Conservation (phyloP, 2,888 invertebrate species). For the Apotomis turbidana region DNA sequence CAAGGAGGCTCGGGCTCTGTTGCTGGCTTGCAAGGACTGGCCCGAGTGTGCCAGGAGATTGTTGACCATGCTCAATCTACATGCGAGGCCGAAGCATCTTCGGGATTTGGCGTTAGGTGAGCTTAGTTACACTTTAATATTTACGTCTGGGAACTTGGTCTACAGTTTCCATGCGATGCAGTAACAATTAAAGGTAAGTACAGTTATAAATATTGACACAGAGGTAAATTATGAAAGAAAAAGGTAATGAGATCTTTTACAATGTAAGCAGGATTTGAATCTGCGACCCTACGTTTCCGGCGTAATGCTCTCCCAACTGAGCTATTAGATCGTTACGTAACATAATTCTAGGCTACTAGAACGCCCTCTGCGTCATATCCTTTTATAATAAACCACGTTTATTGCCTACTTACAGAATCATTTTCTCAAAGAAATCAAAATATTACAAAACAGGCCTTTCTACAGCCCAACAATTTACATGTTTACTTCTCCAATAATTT, state of each 20-base stretch:
- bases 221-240: too few relatives aligned
- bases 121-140: neutral
- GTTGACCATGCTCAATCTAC: conserved; percentile 94
- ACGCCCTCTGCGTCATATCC: too few relatives aligned
- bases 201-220: too few relatives aligned
- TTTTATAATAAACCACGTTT: conserved; percentile 76
- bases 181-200: too few relatives aligned
- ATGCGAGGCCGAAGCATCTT: conserved; percentile 91
- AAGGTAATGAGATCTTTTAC: too few relatives aligned
- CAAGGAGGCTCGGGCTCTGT: conserved; percentile 86
- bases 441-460: conserved; percentile 60
- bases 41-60: conserved; percentile 94
- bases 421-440: conserved; percentile 56
- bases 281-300: too few relatives aligned
- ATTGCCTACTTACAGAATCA: conserved; percentile 76
- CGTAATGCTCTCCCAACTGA: too few relatives aligned
- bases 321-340: too few relatives aligned
- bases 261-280: too few relatives aligned
- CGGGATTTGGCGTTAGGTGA: conserved; percentile 90
- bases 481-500: conserved; percentile 47
- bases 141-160: neutral
- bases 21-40: conserved; percentile 92
- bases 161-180: too few relatives aligned
- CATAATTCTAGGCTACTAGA: too few relatives aligned
- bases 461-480: conserved; percentile 65